These are phyloP conservation scores for Caenorhabditis uteleia DNA, from an alignment of 2,888 invertebrate genomes.

Conservation along the genomic window DNA sequence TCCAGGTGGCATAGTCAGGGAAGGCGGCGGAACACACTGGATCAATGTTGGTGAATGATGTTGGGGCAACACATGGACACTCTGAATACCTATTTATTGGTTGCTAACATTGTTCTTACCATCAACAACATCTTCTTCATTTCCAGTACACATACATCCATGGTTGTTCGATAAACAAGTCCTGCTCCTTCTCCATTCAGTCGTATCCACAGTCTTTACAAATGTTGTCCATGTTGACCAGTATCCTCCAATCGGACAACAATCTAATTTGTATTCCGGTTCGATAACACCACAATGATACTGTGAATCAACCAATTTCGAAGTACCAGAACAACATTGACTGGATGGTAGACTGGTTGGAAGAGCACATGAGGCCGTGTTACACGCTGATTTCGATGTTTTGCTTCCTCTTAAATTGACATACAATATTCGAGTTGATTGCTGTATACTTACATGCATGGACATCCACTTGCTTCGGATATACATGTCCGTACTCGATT, in stretches of 20 bases:
- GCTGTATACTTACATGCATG: conserved; percentile 12
- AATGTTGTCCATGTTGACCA: conserved; percentile 10
- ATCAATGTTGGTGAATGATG: no score
- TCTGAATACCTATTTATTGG: no score
- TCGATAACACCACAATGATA: conserved; percentile 20
- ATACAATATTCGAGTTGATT: not conserved
- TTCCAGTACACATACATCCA: conserved; percentile 10
- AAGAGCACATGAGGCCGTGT: conserved; percentile 18
- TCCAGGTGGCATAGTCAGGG: not conserved
- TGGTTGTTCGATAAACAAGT: conserved; percentile 4
- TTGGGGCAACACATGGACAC: not conserved
- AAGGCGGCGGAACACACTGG: not conserved
- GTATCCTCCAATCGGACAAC: conserved; percentile 20
- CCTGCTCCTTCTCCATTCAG: conserved; percentile 8
- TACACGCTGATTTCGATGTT: not conserved
- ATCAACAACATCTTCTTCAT: not conserved
- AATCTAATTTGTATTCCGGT: conserved; percentile 1
- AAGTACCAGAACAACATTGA: conserved; percentile 12
- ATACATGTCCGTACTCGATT: conserved; percentile 11
- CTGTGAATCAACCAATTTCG: conserved; percentile 9
- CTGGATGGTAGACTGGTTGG: not conserved
- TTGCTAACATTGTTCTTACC: no score
- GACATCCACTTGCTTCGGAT: conserved; percentile 7
- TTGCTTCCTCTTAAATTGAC: conserved; percentile 4
- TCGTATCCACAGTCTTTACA: not conserved